Conservation (phyloP, 2,888 invertebrate species). For the Nebria brevicollis region DNA sequence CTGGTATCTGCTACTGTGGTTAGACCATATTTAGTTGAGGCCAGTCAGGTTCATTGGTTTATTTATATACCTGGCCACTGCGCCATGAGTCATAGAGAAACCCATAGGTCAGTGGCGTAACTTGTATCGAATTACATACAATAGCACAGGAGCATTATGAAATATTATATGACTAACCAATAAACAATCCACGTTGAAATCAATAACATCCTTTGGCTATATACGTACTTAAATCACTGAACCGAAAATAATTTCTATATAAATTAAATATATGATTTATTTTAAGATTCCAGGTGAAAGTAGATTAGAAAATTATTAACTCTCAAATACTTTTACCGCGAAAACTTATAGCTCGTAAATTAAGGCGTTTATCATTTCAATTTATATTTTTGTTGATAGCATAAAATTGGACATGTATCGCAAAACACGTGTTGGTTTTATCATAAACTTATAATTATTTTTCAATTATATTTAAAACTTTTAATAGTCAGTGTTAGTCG, state of each 20-base stretch:
- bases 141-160: neutral
- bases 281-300: neutral
- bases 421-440: neutral
- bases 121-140: slow-evolving; percentile 13
- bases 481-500: no score
- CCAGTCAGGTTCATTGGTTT: slow-evolving; percentile 27
- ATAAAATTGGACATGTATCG: neutral
- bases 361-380: neutral
- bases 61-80: slow-evolving; percentile 18
- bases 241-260: neutral
- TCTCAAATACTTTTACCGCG: neutral
- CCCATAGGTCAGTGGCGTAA: slow-evolving; percentile 23
- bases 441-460: no score
- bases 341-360: neutral
- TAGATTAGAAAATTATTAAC: neutral
- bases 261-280: neutral
- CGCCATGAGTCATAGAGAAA: slow-evolving; percentile 28
- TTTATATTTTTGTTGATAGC: neutral
- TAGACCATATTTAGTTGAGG: slow-evolving; percentile 12
- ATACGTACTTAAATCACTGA: neutral
- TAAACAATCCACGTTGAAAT: neutral
- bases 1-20: neutral
- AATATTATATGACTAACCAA: neutral
- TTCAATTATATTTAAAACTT: no score
- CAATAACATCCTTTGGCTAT: neutral